Conservation (phyloP, 2,888 invertebrate genomes). For the Protophormia terraenovae region DNA sequence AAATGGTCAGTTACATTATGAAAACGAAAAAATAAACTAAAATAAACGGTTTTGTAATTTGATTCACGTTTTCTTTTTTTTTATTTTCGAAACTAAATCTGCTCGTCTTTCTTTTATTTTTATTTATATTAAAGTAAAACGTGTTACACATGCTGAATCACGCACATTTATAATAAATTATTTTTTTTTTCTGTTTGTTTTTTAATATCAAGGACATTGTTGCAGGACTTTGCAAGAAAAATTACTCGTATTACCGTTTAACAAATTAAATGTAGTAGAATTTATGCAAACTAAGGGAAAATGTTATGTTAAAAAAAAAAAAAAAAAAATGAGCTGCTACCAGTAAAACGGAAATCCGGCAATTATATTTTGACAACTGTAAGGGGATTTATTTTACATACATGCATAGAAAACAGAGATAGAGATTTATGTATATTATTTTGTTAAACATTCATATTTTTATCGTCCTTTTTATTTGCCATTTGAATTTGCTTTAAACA, state of each 20-base stretch:
- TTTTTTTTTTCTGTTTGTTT: background rate
- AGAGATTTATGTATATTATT: background rate
- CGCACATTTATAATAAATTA: conserved; percentile 57
- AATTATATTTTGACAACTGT: conserved; percentile 55
- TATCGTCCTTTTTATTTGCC: background rate
- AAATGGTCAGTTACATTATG: conserved; percentile 45
- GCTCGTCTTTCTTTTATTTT: background rate
- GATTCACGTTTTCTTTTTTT: conserved; percentile 31
- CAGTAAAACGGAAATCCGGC: conserved; percentile 62
- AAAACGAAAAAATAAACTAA: background rate
- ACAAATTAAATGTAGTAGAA: conserved; percentile 38
- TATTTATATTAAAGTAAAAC: conserved; percentile 13
- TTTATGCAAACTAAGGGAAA: conserved; percentile 35
- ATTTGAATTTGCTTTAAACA: background rate
- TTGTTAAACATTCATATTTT: conserved; percentile 15
- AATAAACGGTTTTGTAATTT: conserved; percentile 22
- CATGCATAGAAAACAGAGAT: background rate
- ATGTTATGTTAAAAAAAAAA: background rate
- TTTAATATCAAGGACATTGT: conserved; percentile 52
- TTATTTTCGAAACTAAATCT: background rate
- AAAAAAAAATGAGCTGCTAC: background rate
- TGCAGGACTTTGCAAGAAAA: conserved; percentile 1
- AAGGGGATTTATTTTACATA: conserved; percentile 38
- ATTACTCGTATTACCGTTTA: conserved; percentile 34
- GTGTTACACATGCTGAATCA: conserved; percentile 58